Evolutionary conservation across 2,888 invertebrate genomes (phyloP), one percentile per base, ranked within the genome.

Genomic region (Amiota minor): DNA sequence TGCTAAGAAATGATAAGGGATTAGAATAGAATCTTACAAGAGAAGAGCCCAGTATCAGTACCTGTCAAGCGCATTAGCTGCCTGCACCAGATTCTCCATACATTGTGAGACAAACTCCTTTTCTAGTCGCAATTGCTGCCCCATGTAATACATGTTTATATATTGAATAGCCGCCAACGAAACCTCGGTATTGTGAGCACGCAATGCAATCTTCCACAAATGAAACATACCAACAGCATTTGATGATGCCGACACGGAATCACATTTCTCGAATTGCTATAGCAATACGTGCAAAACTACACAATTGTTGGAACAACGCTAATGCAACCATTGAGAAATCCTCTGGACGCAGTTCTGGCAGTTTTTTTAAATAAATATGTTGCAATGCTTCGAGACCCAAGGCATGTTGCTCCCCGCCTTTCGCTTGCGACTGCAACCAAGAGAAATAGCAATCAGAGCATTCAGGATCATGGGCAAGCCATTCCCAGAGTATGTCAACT

Each of bases 101-200:
- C 98, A 98, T 79, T 97, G 95, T 59, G 96, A 93, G 1, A 98
- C 95, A 89, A 98, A 98, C 86, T 98, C 97, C 75, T 95, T 95
- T 89, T 98, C 98, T 82, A 96, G 94, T 79, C 97, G 95, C 61
- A 98, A 89, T 86, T 96, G 96, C 76, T 97, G 95, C 9, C 96
- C 96, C 93, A 98, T 97, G 90, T 98, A 98, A 89, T 97, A 97
- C 86, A 95, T 95, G 89, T 98, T 98, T 72, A 98, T 92, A 88
- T 97, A 97, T 88, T 97, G 97, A 81, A 98, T 98, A 1, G 98
- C 97, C 3, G 97, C 95, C 93, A 97, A 94, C 78, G 97, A 97
- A 1, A 98, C 98, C 87, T 98, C 97, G 90, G 97, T 97, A 87
- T 95, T 97, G 79, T 94, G 94, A 1, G 98, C 97, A 79, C 95